Base-by-base conservation (phyloP, 2,888 invertebrate genomes). In the Meandrusa payeni region DNA sequence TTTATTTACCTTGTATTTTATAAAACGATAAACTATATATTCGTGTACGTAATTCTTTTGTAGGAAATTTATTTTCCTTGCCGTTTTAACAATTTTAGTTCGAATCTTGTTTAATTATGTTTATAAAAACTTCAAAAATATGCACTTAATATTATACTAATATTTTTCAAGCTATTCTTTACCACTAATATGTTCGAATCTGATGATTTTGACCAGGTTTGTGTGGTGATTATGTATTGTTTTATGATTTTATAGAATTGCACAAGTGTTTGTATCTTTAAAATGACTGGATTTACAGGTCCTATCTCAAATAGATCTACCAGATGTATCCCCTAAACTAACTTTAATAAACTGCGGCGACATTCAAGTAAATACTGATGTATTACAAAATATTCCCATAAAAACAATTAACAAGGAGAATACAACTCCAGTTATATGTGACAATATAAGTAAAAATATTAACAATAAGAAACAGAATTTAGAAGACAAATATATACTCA, bases 191-290 rank as follows among this genome's bases (percentile, higher is more conserved):
- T 87, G 86, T 87, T 87, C 55, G 86, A 87, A 59, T 80, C 85
- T 0, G 86, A 87, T 52, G 86, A 86, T 51, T 86, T 74, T 49
- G 86, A 87, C 49, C 75, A 86, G 71, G 86, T 87, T 63, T 42
- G 24, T 48, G 7, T 17, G 10, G 3, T 2, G 5, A 19, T 38
- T 33, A 19, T 40, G n/a, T n/a, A n/a, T n/a, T n/a, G n/a, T 28
- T 5, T 19, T 12, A 19, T 20, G 27, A 5, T 9, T 19, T 10
- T 15, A 2, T 4, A 3, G 15, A 3, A 15, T 3, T 15, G 15
- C 2, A 3, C 15, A 15, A 15, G 15, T 15, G 15, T 4, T 15
- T 15, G 15, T 3, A n/a, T 15, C 15, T 3, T 9, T 19, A 2
- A 31, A 19, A 32, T 6, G 2, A 5, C 2, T 41, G 29, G 2